Evolutionary conservation across 2,888 invertebrate species (phyloP).

Genomic region (Phengaris alcon): DNA sequence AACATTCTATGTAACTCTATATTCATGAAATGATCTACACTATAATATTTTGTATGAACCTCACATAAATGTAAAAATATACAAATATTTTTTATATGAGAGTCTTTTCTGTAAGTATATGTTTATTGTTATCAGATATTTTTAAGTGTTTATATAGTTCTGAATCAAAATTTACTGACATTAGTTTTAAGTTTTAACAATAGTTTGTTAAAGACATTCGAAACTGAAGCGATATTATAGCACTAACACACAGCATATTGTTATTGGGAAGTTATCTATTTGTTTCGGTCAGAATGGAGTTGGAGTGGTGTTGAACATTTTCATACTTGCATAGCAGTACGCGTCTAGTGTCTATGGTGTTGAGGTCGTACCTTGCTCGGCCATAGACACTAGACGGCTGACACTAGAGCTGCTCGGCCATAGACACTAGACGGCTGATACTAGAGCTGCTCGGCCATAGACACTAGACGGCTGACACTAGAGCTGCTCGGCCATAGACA

Average conservation of each 20-base stretch:
- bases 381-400: no score
- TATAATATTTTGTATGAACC: no score
- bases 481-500: no score
- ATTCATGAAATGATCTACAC: no score
- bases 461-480: no score
- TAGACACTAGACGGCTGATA: no score
- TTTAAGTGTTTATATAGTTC: not conserved
- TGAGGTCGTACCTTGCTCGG: not conserved
- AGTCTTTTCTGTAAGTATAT: no score
- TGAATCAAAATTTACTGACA: not conserved
- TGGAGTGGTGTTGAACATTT: not conserved
- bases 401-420: no score
- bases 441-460: no score
- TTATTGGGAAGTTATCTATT: not conserved
- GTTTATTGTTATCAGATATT: not conserved
- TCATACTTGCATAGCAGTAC: not conserved
- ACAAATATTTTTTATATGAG: no score
- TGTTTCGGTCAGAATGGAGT: not conserved
- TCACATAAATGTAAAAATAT: no score
- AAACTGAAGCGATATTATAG: not conserved
- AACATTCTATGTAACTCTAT: no score
- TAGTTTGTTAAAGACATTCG: not conserved
- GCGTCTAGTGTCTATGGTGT: not conserved
- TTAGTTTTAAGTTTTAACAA: not conserved
- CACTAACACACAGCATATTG: not conserved